Percentiles rank a stretch among this genome's conserved stretches.
phyloP scores from a whole-genome alignment of 2,113 vertebrate species.

The Silurus asotus region DNA sequence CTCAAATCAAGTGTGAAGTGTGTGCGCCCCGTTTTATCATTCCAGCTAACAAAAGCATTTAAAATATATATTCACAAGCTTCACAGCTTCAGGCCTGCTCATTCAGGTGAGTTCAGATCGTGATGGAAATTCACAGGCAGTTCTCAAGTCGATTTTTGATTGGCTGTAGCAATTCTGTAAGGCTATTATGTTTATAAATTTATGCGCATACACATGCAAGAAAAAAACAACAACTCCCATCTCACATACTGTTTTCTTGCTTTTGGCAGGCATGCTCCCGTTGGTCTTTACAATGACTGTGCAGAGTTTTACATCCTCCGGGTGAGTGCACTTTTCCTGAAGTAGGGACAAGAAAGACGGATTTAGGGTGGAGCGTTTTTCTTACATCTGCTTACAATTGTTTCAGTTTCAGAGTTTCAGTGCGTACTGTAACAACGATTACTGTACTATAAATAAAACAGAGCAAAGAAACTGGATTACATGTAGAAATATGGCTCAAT shows the following conservation, averaged over 20 bases:
- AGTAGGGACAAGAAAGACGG: slow-evolving; percentile 19
- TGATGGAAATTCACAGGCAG: not conserved
- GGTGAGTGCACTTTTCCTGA: slow-evolving; percentile 88
- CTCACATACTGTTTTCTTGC: slow-evolving; percentile 90
- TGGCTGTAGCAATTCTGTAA: not conserved
- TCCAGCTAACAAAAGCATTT: not conserved
- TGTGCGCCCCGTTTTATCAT: not conserved
- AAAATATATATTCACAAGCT: not conserved
- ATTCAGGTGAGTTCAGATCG: not conserved
- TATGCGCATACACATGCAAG: not conserved
- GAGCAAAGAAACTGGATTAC: not conserved
- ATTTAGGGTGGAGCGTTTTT: not conserved
- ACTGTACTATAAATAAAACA: not conserved
- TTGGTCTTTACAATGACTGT: slow-evolving; percentile 95
- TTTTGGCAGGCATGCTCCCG: slow-evolving; percentile 91
- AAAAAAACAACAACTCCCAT: not conserved
- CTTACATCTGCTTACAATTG: not conserved
- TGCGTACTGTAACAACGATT: not conserved
- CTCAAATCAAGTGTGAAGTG: not conserved
- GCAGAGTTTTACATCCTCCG: slow-evolving; percentile 95
- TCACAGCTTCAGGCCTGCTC: not conserved
- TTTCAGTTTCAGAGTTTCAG: not conserved
- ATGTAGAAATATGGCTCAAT: not conserved
- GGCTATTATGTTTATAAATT: not conserved
- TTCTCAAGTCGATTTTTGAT: not conserved